These are phyloP conservation scores for Myiothlypis chrysogaster DNA, from an alignment of 2,797 vertebrate species.

Conservation along the genomic window DNA sequence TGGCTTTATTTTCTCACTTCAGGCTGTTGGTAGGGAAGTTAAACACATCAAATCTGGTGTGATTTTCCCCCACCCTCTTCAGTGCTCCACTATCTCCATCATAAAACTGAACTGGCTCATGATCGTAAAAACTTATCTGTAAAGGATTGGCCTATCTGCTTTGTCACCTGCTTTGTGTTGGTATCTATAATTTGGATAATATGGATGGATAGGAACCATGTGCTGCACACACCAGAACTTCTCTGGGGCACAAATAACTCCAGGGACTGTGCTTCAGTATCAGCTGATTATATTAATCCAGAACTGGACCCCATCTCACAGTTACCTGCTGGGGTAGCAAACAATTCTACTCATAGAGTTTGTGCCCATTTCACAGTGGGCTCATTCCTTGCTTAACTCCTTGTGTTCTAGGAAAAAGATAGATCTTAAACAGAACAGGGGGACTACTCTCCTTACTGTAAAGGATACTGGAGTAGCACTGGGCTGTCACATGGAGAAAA, in stretches of 20 bases:
- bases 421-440: background rate
- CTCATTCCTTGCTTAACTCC: background rate
- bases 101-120: background rate
- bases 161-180: background rate
- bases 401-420: background rate
- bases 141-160: background rate
- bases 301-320: background rate
- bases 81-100: background rate
- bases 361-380: rapidly evolving
- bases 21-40: background rate
- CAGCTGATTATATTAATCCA: background rate
- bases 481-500: background rate
- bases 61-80: background rate
- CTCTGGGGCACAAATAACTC: rapidly evolving
- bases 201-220: background rate
- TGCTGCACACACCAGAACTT: background rate
- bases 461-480: background rate
- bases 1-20: background rate
- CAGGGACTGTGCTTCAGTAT: background rate
- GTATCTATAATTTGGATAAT: background rate
- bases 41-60: background rate
- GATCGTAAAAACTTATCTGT: background rate
- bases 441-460: background rate
- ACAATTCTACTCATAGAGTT: background rate
- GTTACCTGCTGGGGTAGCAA: background rate